phyloP scores from a whole-genome alignment of 2,113 vertebrate species.

The Scopus umbretta region DNA sequence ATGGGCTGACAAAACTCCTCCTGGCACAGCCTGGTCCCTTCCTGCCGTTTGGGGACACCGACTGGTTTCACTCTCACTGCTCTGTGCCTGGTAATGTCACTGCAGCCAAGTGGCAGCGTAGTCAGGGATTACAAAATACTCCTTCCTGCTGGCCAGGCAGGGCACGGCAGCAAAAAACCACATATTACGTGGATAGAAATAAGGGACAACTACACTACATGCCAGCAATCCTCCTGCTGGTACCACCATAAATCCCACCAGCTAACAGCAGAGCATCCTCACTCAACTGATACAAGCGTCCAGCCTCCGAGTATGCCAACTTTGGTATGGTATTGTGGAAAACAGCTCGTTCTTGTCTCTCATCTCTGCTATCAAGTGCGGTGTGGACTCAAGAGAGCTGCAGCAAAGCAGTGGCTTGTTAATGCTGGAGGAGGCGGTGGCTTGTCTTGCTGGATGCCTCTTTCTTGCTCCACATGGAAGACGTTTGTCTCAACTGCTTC shows the following conservation, averaged over 20 bases:
- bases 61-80: not conserved
- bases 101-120: constrained; percentile 25
- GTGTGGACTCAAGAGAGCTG: not conserved
- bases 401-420: not conserved
- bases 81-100: not conserved
- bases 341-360: not conserved
- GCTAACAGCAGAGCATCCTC: not conserved
- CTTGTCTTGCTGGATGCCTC: not conserved
- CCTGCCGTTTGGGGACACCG: not conserved
- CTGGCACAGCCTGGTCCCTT: not conserved
- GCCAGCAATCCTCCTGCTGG: not conserved
- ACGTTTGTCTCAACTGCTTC: not conserved
- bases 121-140: not conserved
- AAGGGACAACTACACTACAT: not conserved
- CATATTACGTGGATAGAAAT: not conserved
- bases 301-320: fast-evolving
- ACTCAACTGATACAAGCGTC: no score
- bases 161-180: constrained; percentile 4
- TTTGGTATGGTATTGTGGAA: fast-evolving
- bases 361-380: not conserved
- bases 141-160: not conserved
- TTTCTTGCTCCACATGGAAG: not conserved
- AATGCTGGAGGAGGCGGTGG: not conserved
- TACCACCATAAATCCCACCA: not conserved
- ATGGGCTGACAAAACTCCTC: not conserved